phyloP scores from a whole-genome alignment of 2,113 vertebrate genomes.

The Nesogale talazaci region DNA sequence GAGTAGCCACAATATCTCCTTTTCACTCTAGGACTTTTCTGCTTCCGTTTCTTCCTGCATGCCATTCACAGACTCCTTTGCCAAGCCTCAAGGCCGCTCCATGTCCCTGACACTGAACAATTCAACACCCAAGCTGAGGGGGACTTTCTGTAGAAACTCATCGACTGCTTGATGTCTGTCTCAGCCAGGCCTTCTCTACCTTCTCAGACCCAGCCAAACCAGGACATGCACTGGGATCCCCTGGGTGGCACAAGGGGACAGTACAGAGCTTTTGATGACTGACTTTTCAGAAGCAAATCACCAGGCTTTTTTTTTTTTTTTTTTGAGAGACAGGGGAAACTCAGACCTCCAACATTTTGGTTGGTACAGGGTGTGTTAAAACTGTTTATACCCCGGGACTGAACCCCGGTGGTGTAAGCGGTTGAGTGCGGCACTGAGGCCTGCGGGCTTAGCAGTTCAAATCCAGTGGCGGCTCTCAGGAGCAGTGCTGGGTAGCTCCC shows the following conservation, averaged over 20 bases:
- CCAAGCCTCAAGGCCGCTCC: too few relatives aligned
- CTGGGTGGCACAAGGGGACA: not conserved
- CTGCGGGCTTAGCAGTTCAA: too few relatives aligned
- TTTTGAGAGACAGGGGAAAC: not conserved
- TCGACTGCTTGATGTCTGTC: rapidly evolving
- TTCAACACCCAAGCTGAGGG: not conserved
- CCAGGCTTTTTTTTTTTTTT: not conserved
- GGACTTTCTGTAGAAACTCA: not conserved
- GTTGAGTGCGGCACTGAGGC: too few relatives aligned
- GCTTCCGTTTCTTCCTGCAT: not conserved
- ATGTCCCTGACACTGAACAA: rapidly evolving
- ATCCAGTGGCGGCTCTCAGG: too few relatives aligned
- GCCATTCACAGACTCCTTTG: rapidly evolving
- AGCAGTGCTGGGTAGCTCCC: too few relatives aligned
- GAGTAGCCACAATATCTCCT: slow-evolving; percentile 34
- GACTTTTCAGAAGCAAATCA: not conserved
- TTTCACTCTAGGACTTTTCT: slow-evolving; percentile 17
- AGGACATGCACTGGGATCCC: not conserved
- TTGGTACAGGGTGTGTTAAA: not conserved
- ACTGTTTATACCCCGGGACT: not conserved
- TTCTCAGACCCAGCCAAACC: not conserved
- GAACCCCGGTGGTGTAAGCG: too few relatives aligned
- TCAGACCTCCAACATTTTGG: not conserved
- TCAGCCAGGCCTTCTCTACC: rapidly evolving
- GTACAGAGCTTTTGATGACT: not conserved